Base-by-base conservation (phyloP, 1,140 invertebrate genomes). In the Popillia japonica region DNA sequence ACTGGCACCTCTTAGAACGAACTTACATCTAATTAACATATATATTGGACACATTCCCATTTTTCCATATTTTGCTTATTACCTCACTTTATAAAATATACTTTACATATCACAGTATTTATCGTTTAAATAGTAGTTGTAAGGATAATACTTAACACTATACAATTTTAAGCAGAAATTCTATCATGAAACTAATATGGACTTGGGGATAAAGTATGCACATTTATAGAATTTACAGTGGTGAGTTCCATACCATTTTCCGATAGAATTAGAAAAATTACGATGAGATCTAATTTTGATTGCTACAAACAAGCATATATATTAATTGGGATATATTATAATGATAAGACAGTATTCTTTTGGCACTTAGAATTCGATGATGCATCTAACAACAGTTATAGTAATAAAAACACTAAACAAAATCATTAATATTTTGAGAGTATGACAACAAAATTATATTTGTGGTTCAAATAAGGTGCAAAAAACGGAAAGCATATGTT, bases 301-400 rank as follows among this genome's bases (percentile, higher is more conserved):
- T 68, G 17, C 22, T 68, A 68, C 8, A 68, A 68, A 68, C 11
- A 48, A 10, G 10, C n/a, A 48, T 48, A 48, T 14, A 10, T 55
- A 55, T 55, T 55, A 55, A 55, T 17, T 55, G 14, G 14, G n/a
- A 17, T 55, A 55, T 55, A 17, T 55, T 22, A 72, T 72, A 61
- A 68, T 55, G 9, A 72, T 72, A 61, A 68, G n/a, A 61, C 20
- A 75, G 42, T 42, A 40, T 44, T 48, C 17, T 78, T 78, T 78
- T 78, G 77, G 77, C 77, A 78, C 77, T 14, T 78, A 44, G 77
- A 78, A 78, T 78, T 78, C 77, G 61, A 68, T 68, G 61, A 27
- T 68, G 61, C 61, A 68, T 22, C 61, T 68, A 68, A 55, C 17
- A 55, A 68, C 11, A 68, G 61, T 68, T 68, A 68, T 22, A 68